Conservation (phyloP, 2,888 invertebrate genomes). For the Sisyra nigra region DNA sequence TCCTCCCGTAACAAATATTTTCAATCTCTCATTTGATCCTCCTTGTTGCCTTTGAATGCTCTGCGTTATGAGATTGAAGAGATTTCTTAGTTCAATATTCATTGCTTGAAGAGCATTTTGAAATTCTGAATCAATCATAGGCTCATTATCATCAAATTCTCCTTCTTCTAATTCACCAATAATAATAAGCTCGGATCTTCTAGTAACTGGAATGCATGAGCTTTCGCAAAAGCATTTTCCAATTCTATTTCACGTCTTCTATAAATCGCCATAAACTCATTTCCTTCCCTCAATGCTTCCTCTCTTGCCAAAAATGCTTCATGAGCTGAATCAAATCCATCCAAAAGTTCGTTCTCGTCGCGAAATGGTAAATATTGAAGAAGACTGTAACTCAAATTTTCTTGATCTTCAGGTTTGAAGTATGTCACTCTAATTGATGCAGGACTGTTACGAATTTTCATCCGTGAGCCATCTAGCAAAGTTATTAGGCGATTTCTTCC, state of each 20-base stretch:
- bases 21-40: slow-evolving; percentile 3
- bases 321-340: slow-evolving; percentile 13
- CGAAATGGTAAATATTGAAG: slow-evolving; percentile 17
- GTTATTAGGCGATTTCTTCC: too few relatives aligned
- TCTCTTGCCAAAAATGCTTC: slow-evolving; percentile 15
- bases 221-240: slow-evolving; percentile 13
- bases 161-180: slow-evolving; percentile 10
- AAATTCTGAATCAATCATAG: too few relatives aligned
- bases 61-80: slow-evolving; percentile 9
- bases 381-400: slow-evolving; percentile 18
- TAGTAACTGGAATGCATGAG: slow-evolving; percentile 15
- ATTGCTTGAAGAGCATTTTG: slow-evolving; percentile 9
- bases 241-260: too few relatives aligned
- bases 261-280: too few relatives aligned
- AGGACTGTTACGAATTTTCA: slow-evolving; percentile 13
- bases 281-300: slow-evolving; percentile 11
- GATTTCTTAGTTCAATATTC: slow-evolving; percentile 10
- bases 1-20: slow-evolving; percentile 11
- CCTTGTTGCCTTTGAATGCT: slow-evolving; percentile 12
- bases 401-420: slow-evolving; percentile 17
- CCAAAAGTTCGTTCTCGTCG: slow-evolving; percentile 15
- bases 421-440: slow-evolving; percentile 12
- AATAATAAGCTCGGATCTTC: slow-evolving; percentile 7
- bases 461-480: slow-evolving; percentile 2
- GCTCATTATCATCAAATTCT: too few relatives aligned